Conservation (phyloP, 1,140 invertebrate species). For the Ostrea denselamellosa region DNA sequence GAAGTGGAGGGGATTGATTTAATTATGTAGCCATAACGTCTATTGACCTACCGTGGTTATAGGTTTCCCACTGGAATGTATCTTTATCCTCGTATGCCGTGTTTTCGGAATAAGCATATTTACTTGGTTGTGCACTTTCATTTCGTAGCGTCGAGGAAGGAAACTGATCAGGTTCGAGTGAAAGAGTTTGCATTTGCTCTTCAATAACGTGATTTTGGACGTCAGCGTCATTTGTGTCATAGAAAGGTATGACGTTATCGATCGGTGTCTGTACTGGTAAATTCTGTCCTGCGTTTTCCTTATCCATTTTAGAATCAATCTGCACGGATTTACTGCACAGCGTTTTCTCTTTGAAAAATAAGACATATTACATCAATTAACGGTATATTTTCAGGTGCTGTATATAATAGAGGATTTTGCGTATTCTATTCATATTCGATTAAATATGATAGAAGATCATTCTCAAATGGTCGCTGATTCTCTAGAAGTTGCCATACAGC, state of each 20-base stretch:
- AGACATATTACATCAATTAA: too few relatives aligned
- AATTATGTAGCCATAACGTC: background rate
- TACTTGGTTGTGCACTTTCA: background rate
- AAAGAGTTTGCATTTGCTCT: background rate
- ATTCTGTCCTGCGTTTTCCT: too few relatives aligned
- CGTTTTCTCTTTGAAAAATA: too few relatives aligned
- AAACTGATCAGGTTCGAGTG: background rate
- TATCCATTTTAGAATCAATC: too few relatives aligned
- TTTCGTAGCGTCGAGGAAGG: background rate
- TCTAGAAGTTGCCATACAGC: too few relatives aligned
- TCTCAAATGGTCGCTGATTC: too few relatives aligned
- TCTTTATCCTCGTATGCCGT: background rate
- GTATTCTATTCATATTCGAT: too few relatives aligned
- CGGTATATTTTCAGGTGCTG: too few relatives aligned
- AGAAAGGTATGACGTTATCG: background rate
- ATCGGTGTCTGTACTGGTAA: too few relatives aligned
- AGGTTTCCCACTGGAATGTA: background rate
- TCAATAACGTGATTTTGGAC: background rate
- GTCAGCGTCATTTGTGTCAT: background rate
- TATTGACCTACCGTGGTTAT: background rate
- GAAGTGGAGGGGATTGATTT: background rate
- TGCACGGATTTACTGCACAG: too few relatives aligned
- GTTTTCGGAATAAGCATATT: background rate
- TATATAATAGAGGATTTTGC: too few relatives aligned
- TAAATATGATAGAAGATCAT: too few relatives aligned